These are phyloP conservation scores for Porphyrio hochstetteri DNA, from an alignment of 2,113 vertebrate species.

Conservation along the genomic window DNA sequence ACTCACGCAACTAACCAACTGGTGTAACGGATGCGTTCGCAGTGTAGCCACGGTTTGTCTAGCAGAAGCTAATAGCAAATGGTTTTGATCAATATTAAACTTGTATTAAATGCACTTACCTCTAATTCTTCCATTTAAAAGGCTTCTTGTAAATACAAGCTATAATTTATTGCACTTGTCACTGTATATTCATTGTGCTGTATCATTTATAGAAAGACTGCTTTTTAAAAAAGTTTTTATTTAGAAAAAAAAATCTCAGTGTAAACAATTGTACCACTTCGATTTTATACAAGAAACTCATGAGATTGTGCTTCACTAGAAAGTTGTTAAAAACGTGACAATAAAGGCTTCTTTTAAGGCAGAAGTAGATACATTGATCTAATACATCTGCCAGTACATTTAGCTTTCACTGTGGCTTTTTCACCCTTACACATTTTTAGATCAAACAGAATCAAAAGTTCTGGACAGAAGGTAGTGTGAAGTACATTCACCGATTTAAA, in stretches of 20 bases:
- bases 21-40: not conserved
- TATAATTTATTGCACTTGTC: slow-evolving; percentile 81
- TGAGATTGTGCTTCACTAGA: slow-evolving; percentile 71
- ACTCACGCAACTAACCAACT: slow-evolving; percentile 14
- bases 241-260: slow-evolving; percentile 77
- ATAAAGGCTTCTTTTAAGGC: slow-evolving; percentile 76
- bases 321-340: slow-evolving; percentile 62
- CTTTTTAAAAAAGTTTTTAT: slow-evolving; percentile 75
- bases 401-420: slow-evolving; percentile 15
- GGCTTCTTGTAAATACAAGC: slow-evolving; percentile 79
- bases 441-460: not conserved
- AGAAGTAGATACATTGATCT: slow-evolving; percentile 44
- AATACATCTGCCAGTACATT: slow-evolving; percentile 55
- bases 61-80: slow-evolving; percentile 42
- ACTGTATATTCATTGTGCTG: slow-evolving; percentile 75
- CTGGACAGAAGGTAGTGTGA: not conserved
- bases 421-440: not conserved
- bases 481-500: slow-evolving; percentile 17
- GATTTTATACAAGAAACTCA: slow-evolving; percentile 77
- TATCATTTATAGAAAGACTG: slow-evolving; percentile 73
- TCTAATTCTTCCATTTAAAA: slow-evolving; percentile 65
- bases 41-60: not conserved
- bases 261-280: slow-evolving; percentile 83
- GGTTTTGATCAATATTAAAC: slow-evolving; percentile 58
- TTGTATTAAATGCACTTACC: slow-evolving; percentile 68